Evolutionary conservation across 2,797 vertebrate species (phyloP), one percentile per base, ranked within the genome.

Genomic region (Sebastiscus tertius): DNA sequence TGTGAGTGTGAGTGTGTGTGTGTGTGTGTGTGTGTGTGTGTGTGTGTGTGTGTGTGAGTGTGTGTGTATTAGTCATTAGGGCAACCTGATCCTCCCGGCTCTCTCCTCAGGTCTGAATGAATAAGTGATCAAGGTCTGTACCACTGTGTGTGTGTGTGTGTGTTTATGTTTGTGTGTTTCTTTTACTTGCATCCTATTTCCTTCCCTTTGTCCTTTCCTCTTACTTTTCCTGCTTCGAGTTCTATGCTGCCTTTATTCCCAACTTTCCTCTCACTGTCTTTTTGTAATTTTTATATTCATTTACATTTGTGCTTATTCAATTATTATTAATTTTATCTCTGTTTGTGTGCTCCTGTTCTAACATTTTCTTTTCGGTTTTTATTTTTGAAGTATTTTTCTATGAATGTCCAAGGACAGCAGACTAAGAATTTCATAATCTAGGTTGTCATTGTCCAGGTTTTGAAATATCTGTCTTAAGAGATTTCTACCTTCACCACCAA

Each of bases 91-190:
- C 90, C 75, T 73, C 80, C 70, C 42, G 33, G 61, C 86, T 88
- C 79, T 80, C 82, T 90, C 71, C 87, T 82, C 72, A 83, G 84
- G 86, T 80, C 84, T 87, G 79, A 87, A 94, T 93, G 62, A 94
- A 94, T 91, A 91, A 93, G 89, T 94, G 86, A 93, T 93, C 83
- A 90, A 83, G 87, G 78, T 83, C 80, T 88, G 70, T 52, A 66
- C 33, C 31, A 69, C 22, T 16, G 8, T 81, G 65, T 75, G 72
- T 52, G 8, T 81, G 65, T 75, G 72, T 52, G 49, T 52, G 42
- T 63, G 34, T 83, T 26, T 31, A 29, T 76, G 65, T 75, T 12
- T 77, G 33, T 66, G n/a, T 68, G 20, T 26, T n/a, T 33, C 64
- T 64, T 69, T 72, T 68, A 11, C n/a, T 73, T 55, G 71, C 16